Conservation (phyloP, 2,888 invertebrate species). For the Dryocosmus kuriphilus region DNA sequence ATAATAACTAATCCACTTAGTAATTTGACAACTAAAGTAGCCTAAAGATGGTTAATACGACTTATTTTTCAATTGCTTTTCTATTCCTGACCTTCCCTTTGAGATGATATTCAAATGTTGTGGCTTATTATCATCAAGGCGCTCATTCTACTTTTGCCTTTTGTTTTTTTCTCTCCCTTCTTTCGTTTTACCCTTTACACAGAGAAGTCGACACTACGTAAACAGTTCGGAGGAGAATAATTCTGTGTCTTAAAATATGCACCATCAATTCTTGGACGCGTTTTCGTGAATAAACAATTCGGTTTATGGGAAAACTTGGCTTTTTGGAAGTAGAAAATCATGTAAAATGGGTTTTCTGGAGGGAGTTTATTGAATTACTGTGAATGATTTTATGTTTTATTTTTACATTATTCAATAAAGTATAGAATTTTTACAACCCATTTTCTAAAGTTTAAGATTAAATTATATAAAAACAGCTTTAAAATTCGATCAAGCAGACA, state of each 20-base stretch:
- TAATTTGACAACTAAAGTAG: no score
- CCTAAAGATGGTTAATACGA: no score
- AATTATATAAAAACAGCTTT: no score
- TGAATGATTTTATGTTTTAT: no score
- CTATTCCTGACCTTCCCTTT: not conserved
- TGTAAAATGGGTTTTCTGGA: not conserved
- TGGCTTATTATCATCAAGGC: not conserved
- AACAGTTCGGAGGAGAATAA: slow-evolving; percentile 24
- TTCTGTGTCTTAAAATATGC: slow-evolving; percentile 9
- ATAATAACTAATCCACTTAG: no score
- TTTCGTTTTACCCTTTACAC: not conserved
- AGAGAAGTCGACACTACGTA: not conserved
- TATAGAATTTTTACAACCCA: no score
- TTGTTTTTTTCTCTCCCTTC: not conserved
- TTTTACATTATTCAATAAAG: no score
- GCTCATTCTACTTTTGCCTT: not conserved
- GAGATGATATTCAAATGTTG: not conserved
- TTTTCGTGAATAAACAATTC: slow-evolving; percentile 23
- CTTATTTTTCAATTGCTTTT: not conserved
- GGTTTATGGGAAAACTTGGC: slow-evolving; percentile 15
- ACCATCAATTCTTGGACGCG: slow-evolving; percentile 21
- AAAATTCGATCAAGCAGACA: no score
- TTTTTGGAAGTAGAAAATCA: not conserved
- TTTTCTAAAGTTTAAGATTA: no score
- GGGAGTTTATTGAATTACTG: not conserved